Evolutionary conservation across 2,113 vertebrate species (phyloP).

Genomic region (Mesembrinibis cayennensis): DNA sequence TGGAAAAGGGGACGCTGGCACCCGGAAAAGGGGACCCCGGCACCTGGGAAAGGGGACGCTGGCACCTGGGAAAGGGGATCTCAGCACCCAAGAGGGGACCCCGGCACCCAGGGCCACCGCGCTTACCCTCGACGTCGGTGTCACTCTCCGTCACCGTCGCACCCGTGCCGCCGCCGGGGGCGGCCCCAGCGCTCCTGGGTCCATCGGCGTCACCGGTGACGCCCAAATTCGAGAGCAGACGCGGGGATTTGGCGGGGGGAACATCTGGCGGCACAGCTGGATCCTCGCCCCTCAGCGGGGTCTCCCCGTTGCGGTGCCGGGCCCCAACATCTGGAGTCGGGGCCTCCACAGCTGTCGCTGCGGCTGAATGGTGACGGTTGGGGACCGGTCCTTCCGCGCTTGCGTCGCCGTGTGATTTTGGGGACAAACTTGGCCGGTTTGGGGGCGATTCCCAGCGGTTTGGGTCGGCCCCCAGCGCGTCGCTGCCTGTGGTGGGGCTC

Average conservation of each 20-base stretch:
- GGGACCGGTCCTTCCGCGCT: background rate
- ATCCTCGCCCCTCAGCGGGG: fast-evolving
- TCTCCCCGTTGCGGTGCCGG: fast-evolving
- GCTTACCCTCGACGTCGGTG: background rate
- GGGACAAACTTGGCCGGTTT: background rate
- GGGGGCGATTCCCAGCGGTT: background rate
- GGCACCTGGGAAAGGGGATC: too few species aligned
- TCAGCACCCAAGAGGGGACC: too few species aligned
- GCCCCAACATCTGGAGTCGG: background rate
- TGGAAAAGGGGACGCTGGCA: too few species aligned
- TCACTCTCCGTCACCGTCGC: background rate
- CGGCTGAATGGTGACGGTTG: fast-evolving
- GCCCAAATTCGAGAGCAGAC: fast-evolving
- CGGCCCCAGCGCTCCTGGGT: too few species aligned
- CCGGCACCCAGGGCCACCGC: background rate
- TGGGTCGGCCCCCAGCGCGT: fast-evolving
- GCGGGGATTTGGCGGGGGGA: background rate
- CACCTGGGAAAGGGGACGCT: too few species aligned
- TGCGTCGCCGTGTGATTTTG: fast-evolving
- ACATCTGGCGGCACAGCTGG: background rate
- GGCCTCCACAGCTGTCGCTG: background rate
- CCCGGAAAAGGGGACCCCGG: too few species aligned
- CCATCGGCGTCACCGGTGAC: fast-evolving
- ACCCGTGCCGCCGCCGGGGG: fast-evolving
- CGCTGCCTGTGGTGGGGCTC: fast-evolving